Conservation (phyloP, 2,888 invertebrate genomes). For the Parnassius orleans region DNA sequence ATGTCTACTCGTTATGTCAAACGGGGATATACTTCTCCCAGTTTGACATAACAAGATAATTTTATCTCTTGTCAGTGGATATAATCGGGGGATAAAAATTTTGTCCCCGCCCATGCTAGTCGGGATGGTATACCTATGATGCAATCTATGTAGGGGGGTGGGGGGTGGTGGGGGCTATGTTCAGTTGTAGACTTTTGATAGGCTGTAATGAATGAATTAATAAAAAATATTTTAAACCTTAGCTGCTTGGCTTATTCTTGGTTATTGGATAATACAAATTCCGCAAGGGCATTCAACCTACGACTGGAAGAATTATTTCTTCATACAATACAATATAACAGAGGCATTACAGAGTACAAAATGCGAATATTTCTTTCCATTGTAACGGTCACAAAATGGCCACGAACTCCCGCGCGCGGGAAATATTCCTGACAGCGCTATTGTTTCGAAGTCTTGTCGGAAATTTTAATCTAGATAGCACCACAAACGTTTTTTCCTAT, state of each 20-base stretch:
- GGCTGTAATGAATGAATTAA: too few species aligned
- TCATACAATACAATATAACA: conserved; percentile 26
- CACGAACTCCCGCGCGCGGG: conserved; percentile 31
- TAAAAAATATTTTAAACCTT: conserved; percentile 17
- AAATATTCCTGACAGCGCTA: conserved; percentile 29
- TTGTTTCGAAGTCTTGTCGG: conserved; percentile 29
- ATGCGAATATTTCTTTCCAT: conserved; percentile 28
- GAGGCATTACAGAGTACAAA: conserved; percentile 21
- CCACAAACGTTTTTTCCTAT: conserved; percentile 9
- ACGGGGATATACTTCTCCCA: too few species aligned
- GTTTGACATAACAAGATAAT: too few species aligned
- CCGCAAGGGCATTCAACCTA: conserved; percentile 46
- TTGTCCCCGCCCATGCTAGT: too few species aligned
- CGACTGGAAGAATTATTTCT: conserved; percentile 35
- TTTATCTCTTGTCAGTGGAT: too few species aligned
- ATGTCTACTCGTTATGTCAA: too few species aligned
- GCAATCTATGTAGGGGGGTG: too few species aligned
- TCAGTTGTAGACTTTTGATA: too few species aligned
- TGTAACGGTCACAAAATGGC: conserved; percentile 28
- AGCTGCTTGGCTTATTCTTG: conserved; percentile 33
- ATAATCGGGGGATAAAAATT: too few species aligned
- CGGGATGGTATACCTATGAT: too few species aligned
- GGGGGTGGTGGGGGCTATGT: too few species aligned
- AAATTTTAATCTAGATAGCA: conserved; percentile 26
- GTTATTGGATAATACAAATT: conserved; percentile 40